Conservation (phyloP, 2,797 vertebrate species). For the Xiphophorus birchmanni region DNA sequence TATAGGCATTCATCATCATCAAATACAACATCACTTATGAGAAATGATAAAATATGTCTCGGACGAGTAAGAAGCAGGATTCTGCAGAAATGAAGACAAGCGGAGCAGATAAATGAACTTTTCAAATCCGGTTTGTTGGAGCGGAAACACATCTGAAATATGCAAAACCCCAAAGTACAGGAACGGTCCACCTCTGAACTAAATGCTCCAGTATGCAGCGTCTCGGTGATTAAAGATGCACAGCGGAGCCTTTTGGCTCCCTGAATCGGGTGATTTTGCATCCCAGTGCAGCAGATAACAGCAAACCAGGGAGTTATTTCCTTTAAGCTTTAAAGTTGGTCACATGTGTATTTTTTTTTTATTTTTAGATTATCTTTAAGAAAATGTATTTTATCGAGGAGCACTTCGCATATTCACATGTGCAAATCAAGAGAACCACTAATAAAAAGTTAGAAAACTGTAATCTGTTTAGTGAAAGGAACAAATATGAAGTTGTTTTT, state of each 20-base stretch:
- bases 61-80: not conserved
- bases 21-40: not conserved
- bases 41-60: not conserved
- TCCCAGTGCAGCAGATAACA: not conserved
- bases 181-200: not conserved
- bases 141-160: not conserved
- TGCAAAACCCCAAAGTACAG: not conserved
- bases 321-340: not conserved
- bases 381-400: not conserved
- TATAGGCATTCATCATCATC: not conserved
- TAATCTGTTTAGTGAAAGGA: not conserved
- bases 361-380: not conserved
- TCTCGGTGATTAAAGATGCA: not conserved
- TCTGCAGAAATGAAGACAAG: not conserved
- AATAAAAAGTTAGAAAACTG: not conserved
- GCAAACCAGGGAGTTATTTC: not conserved
- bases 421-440: not conserved
- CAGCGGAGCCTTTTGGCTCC: not conserved
- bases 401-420: not conserved
- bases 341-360: not conserved
- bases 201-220: not conserved
- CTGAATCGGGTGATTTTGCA: not conserved
- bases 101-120: not conserved
- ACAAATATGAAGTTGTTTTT: not conserved
- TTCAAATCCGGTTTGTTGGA: not conserved